phyloP scores from a whole-genome alignment of 2,113 vertebrate species.

The Gobius niger region DNA sequence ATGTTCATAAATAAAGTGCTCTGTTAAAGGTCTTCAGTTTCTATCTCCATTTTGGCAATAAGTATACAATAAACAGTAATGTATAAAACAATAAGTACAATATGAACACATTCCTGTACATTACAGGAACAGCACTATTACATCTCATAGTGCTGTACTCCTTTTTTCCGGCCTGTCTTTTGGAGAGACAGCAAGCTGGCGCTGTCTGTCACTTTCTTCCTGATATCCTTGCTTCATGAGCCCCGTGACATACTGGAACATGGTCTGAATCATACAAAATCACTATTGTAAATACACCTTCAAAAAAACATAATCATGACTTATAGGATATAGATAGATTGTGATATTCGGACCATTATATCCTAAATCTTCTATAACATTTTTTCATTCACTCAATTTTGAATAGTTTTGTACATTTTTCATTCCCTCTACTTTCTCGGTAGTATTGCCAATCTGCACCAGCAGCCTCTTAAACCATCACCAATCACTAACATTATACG shows the following conservation, averaged over 20 bases:
- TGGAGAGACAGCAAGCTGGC: slow-evolving; percentile 36
- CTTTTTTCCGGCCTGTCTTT: slow-evolving; percentile 72
- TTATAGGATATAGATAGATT: no score
- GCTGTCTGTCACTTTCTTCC: slow-evolving; percentile 61
- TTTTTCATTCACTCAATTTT: no score
- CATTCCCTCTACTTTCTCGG: no score
- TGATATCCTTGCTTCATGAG: slow-evolving; percentile 76
- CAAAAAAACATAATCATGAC: no score
- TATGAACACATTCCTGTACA: slow-evolving; percentile 46
- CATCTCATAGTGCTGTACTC: slow-evolving; percentile 63
- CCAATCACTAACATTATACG: no score
- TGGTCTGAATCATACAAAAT: slow-evolving; percentile 51
- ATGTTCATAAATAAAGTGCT: slow-evolving; percentile 62
- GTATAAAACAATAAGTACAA: slow-evolving; percentile 53
- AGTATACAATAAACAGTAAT: neutral
- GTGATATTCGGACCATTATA: no score
- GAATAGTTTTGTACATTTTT: no score
- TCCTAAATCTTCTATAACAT: no score
- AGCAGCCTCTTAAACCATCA: no score
- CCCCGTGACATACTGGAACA: slow-evolving; percentile 75
- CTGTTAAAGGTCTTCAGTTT: slow-evolving; percentile 25
- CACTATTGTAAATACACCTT: no score
- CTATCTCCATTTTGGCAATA: slow-evolving; percentile 14
- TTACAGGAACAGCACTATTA: neutral
- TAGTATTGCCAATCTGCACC: no score